Evolutionary conservation across 2,113 vertebrate genomes (phyloP).

Genomic region (Cairina moschata): DNA sequence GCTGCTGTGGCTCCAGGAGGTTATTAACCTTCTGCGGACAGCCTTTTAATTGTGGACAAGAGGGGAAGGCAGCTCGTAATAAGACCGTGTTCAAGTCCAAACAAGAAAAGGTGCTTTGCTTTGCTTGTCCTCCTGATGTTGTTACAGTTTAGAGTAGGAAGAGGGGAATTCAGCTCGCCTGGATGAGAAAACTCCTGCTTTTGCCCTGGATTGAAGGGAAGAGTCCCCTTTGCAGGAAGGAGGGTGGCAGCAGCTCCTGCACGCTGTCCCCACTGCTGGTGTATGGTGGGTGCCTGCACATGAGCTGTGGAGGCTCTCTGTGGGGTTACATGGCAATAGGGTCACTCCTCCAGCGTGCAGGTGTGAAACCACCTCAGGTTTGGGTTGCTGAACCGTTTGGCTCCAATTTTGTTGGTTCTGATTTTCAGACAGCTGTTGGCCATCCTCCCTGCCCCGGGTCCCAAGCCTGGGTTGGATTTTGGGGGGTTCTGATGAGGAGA

Average conservation of each 20-base stretch:
- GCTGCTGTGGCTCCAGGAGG: not conserved
- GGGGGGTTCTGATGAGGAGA: not conserved
- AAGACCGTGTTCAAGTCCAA: not conserved
- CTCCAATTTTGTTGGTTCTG: not conserved
- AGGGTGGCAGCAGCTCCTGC: not conserved
- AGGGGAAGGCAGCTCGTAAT: not conserved
- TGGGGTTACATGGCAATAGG: not conserved
- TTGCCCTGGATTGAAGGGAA: not conserved
- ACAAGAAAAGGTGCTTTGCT: not conserved
- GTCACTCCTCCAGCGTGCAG: not conserved
- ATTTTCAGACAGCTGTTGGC: not conserved
- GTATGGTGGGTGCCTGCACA: not conserved
- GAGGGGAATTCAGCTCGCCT: not conserved
- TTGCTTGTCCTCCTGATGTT: not conserved
- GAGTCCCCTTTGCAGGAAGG: not conserved
- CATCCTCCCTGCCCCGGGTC: not conserved
- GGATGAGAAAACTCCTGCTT: not conserved
- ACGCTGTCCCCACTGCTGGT: fast-evolving
- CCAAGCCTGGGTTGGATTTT: fast-evolving
- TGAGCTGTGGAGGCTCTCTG: not conserved
- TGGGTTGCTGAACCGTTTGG: not conserved
- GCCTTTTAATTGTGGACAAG: not conserved
- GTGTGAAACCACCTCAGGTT: fast-evolving
- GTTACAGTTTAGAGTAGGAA: not conserved
- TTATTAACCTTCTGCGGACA: not conserved